Evolutionary conservation across 2,888 invertebrate genomes (phyloP), one percentile per base, ranked within the genome.

Genomic region (Exocentrus adspersus): DNA sequence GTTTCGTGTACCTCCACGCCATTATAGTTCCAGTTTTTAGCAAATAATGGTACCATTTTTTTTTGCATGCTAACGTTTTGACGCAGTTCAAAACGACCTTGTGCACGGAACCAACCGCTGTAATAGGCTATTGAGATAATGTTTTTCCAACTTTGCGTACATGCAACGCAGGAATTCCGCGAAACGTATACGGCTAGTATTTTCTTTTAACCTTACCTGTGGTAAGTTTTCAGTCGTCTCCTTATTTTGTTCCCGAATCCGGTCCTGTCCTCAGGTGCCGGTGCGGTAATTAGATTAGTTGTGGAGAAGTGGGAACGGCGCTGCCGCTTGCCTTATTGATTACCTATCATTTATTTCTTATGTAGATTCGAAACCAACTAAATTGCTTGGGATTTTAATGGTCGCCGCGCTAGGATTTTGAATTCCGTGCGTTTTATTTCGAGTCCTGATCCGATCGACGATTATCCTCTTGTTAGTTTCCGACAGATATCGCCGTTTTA

Each of bases 391-490:
- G 14, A 37, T 37, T 37, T n/a, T 37, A 37, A 37, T 37, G 37
- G 14, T 14, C 12, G 37, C 37, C 37, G 37, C n/a, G 12, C 10
- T 37, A 37, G 37, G 37, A 37, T 37, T 37, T 5, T 37, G 37
- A 37, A 10, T 37, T 37, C 12, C 6, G 2, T n/a, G 10, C 9
- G n/a, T 32, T n/a, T 32, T 32, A 10, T n/a, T 10, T 32, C 32
- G 37, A 37, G 12, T 12, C 37, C n/a, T 14, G 37, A 48, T 41
- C 41, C 43, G 2, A 37, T 51, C 54, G 46, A 46, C 21, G 19
- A 57, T 57, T 32, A 45, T 32, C 57, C 30, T 57, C n/a, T 14
- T n/a, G 28, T 32, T 28, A 57, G 21, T 57, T 57, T 32, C 30
- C 19, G 20, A 32, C 32, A 46, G 42, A 57, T 57, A 46, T 20